These are phyloP conservation scores for Spizaetus ornatus DNA, from an alignment of 2,113 vertebrate genomes.

Conservation along the genomic window DNA sequence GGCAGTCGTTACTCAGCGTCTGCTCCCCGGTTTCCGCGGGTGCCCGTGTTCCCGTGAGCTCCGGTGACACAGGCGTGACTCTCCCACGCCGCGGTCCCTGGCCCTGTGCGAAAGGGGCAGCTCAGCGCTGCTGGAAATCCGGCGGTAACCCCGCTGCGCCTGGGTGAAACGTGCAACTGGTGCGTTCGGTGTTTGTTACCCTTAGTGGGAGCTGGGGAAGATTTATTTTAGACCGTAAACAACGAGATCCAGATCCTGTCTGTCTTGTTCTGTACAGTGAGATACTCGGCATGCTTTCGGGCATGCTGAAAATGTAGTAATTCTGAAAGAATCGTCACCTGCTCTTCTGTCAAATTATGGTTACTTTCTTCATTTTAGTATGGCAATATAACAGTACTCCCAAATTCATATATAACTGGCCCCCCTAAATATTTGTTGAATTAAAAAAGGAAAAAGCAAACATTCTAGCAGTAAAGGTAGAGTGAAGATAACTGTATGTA, in stretches of 20 bases:
- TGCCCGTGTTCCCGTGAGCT: not conserved
- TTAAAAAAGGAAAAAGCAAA: not conserved
- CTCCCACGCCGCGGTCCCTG: not conserved
- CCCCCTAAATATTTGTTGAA: not conserved
- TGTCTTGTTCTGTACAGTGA: not conserved
- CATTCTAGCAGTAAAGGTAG: not conserved
- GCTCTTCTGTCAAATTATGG: not conserved
- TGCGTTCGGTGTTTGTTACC: fast-evolving
- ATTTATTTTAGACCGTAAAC: not conserved
- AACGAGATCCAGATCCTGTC: not conserved
- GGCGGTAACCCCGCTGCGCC: not conserved
- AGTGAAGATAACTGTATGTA: not conserved
- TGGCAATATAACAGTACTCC: not conserved
- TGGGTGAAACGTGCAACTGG: not conserved
- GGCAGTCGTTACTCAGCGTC: not conserved
- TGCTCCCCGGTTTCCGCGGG: not conserved
- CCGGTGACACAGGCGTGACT: not conserved
- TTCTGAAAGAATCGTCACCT: not conserved
- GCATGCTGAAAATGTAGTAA: not conserved
- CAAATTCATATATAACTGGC: fast-evolving
- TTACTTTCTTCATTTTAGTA: fast-evolving
- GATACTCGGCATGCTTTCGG: not conserved
- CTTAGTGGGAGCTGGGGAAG: not conserved
- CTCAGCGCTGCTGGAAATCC: not conserved
- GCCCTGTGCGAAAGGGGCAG: not conserved